A percentile compares a stretch with the other conserved stretches of the same genome.
Conservation (phyloP, 2,888 invertebrate species). For the Trisateles emortualis region DNA sequence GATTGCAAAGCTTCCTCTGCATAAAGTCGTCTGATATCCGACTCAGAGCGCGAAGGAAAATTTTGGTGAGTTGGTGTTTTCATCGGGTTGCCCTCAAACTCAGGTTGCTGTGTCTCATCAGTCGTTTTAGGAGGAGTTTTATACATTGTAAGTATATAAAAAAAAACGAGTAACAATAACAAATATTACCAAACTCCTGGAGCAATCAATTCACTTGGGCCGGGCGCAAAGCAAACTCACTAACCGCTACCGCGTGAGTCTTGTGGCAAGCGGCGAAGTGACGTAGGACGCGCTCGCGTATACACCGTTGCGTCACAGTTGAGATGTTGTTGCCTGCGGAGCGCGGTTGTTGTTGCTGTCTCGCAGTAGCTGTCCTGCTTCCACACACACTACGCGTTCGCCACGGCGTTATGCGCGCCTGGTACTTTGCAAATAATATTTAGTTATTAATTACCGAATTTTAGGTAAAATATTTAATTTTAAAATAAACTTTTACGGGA, state of each 20-base stretch:
- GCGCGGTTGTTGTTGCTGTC: not conserved
- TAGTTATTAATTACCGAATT: too few species aligned
- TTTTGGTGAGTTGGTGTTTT: not conserved
- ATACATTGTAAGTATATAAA: too few species aligned
- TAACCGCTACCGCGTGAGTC: not conserved
- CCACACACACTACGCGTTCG: not conserved
- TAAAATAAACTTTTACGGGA: too few species aligned
- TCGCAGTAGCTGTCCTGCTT: not conserved
- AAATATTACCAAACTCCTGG: not conserved
- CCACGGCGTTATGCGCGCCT: not conserved
- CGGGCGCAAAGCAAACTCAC: not conserved
- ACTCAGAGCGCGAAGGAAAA: slow-evolving; percentile 6
- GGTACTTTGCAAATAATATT: not conserved
- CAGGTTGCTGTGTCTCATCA: not conserved
- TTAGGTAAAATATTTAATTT: too few species aligned
- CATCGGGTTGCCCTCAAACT: not conserved
- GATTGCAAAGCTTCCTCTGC: not conserved
- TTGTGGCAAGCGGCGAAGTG: not conserved
- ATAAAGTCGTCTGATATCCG: not conserved
- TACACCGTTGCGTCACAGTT: not conserved
- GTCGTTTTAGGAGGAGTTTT: not conserved
- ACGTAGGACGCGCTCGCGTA: too few species aligned
- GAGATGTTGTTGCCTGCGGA: not conserved
- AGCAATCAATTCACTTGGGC: not conserved
- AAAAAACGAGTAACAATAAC: too few species aligned